Evolutionary conservation across 2,888 invertebrate genomes (phyloP).

Genomic region (Acanthosepion lycidas): DNA sequence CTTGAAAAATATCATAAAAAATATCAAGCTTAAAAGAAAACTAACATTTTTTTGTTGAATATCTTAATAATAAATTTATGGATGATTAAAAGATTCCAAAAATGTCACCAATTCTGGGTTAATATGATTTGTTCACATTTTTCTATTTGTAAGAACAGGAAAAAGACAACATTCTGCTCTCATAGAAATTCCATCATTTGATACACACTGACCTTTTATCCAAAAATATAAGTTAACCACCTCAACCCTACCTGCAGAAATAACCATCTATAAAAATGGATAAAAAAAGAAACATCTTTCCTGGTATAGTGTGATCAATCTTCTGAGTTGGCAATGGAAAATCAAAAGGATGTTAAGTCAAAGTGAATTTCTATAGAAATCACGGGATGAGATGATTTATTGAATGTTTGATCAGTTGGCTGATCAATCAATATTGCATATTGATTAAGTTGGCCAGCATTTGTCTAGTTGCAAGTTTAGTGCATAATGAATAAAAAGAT

Average conservation of each 20-base stretch:
- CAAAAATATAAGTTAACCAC: neutral
- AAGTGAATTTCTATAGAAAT: neutral
- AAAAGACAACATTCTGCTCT: neutral
- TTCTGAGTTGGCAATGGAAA: neutral
- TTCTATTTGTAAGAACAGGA: neutral
- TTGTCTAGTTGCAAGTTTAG: neutral
- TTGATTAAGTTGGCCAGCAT: neutral
- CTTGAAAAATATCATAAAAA: neutral
- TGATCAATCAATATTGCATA: neutral
- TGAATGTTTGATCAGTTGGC: neutral
- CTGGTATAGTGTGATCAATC: neutral
- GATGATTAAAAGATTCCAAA: neutral
- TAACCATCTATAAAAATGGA: neutral
- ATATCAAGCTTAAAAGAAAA: neutral
- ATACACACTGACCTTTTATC: neutral
- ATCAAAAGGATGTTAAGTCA: neutral
- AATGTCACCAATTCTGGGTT: neutral
- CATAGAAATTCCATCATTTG: neutral
- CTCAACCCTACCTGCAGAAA: neutral
- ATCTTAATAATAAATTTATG: neutral
- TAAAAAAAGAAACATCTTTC: neutral
- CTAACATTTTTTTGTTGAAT: neutral
- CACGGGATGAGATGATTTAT: constrained; percentile 33
- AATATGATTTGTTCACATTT: neutral
- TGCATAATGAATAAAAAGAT: neutral